A percentile compares a stretch with the other conserved stretches of the same genome.
phyloP scores from a whole-genome alignment of 2,797 vertebrate species.

The Neosilurus hyrtlii region DNA sequence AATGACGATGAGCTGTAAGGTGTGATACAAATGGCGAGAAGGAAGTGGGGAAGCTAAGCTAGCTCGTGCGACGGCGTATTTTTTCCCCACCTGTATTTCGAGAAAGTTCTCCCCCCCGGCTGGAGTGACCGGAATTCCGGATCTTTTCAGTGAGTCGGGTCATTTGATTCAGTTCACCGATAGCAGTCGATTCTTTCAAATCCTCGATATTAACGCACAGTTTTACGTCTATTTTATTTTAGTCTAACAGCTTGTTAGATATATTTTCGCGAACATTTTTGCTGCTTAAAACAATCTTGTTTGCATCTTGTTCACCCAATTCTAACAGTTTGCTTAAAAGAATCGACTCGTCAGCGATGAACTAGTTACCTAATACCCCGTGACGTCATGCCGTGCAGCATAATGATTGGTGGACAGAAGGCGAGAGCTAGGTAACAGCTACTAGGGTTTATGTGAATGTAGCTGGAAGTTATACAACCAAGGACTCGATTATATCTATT shows the following conservation, averaged over 20 bases:
- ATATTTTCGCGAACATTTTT: not conserved
- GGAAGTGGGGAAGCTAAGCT: not conserved
- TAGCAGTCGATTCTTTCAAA: not conserved
- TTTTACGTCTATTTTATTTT: no score
- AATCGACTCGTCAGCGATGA: not conserved
- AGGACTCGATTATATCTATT: not conserved
- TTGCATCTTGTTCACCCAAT: not conserved
- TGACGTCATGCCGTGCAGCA: not conserved
- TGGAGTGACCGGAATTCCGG: not conserved
- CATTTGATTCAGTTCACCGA: not conserved
- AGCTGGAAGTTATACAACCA: not conserved
- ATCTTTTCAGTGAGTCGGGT: not conserved
- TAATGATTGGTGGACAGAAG: not conserved
- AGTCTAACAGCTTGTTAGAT: no score
- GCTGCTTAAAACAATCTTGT: not conserved
- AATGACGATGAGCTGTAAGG: not conserved
- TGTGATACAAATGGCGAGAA: slow-evolving; percentile 4
- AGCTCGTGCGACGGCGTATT: slow-evolving; percentile 1
- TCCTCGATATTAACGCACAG: not conserved
- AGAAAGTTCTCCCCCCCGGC: not conserved
- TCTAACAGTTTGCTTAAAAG: not conserved
- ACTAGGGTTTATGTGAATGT: not conserved
- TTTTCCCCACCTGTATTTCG: not conserved
- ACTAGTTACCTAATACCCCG: not conserved
- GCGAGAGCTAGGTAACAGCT: not conserved